Evolutionary conservation across 2,113 vertebrate genomes (phyloP), one percentile per base, ranked within the genome.

Genomic region (Lontra canadensis): DNA sequence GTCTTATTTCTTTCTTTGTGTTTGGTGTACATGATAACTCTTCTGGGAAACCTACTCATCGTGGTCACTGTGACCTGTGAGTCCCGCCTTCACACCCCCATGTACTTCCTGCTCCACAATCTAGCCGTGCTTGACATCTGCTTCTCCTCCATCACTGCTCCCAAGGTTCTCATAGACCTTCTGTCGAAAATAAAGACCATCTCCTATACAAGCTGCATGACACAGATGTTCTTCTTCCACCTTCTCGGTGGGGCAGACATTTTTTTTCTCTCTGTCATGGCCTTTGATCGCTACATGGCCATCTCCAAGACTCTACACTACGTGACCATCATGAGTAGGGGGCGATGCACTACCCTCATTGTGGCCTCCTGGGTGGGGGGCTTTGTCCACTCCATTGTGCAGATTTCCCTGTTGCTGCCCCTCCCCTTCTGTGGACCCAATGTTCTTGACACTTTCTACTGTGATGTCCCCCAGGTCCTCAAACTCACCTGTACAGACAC

Each of bases 391-490:
- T 97, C 98, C 55, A 74, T 97, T 0, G 91, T 97, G 8, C 97
- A 98, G 63, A 95, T 98, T 2, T 52, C 76, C 29, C 76, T 98
- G 1, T 39, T 98, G 63, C 95, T 97, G 1, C 96, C 95, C 0
- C 94, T 98, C 13, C 96, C 97, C 2, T 98, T 98, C 85, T 98
- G 98, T 73, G 98, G 98, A 1, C 95, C 97, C 11, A 98, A 97
- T 44, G n/a, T 98, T 7, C 23, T 98, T 6, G 97, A 98, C 7
- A 55, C 61, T 21, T 98, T 98, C 93, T 98, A 97, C 63, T 98
- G 98, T 0, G 98, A 98, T 11, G 81, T 98, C 36, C 98, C 97
- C 25, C 97, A 98, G 85, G 91, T 98, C 57, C 97, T 98, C 42
- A 97, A 95, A 36, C 96, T 98, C 0, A 78, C 98, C 83, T 98